phyloP scores from a whole-genome alignment of 1,140 invertebrate genomes.

The Amphibalanus amphitrite region DNA sequence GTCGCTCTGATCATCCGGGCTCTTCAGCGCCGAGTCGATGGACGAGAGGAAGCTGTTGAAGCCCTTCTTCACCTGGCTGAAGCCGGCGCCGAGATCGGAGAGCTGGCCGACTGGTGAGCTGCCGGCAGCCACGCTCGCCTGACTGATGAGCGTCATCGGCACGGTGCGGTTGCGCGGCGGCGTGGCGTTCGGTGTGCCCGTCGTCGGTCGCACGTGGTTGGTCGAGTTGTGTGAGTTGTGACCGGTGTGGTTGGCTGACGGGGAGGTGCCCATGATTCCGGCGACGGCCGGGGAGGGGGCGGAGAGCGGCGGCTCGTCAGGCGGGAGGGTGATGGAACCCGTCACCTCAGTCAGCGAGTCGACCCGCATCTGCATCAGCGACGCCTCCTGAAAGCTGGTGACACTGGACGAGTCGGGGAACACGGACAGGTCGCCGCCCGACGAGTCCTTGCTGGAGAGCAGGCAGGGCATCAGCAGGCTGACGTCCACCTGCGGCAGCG shows the following conservation, averaged over 20 bases:
- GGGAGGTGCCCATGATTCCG: neutral
- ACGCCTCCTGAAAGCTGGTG: neutral
- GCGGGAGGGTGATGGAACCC: neutral
- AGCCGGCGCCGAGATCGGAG: constrained; percentile 8
- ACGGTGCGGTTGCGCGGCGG: neutral
- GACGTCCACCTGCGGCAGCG: constrained; percentile 44
- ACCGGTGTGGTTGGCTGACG: neutral
- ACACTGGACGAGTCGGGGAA: neutral
- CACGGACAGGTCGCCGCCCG: constrained; percentile 27
- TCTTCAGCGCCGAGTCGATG: constrained; percentile 53
- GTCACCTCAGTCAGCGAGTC: neutral
- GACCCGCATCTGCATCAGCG: neutral
- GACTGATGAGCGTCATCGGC: too few relatives aligned
- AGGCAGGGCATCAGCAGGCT: constrained; percentile 60
- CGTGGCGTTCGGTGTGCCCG: neutral
- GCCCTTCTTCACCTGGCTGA: constrained; percentile 44
- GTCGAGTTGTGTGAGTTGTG: neutral
- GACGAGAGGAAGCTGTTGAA: constrained; percentile 59
- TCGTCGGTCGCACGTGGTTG: neutral
- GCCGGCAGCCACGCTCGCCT: neutral
- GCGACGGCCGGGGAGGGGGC: neutral
- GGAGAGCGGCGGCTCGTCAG: neutral
- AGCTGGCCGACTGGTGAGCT: neutral
- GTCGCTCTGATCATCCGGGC: constrained; percentile 40
- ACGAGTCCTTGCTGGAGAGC: constrained; percentile 24